Base-by-base conservation (phyloP, 2,888 invertebrate species). In the Drepana falcataria region DNA sequence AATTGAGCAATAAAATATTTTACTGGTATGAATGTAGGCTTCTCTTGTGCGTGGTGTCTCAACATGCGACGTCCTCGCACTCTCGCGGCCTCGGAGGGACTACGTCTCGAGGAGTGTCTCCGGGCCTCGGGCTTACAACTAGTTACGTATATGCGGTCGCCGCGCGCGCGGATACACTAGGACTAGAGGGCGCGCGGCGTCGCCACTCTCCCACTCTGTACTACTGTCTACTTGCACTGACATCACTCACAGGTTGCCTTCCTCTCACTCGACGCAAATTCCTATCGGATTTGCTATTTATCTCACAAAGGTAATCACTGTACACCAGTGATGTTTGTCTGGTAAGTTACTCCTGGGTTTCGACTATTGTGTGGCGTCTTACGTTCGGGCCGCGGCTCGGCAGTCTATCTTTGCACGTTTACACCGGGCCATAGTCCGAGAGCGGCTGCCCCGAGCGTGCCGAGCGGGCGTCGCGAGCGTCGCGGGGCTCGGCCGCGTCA, bases 351-450 rank as follows among this genome's bases (percentile, higher is more conserved):
- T 21, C 21, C 21, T 21, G 21, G 21, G 21, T 21, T 21, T 21
- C 21, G 21, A 21, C 21, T 21, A 21, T 1, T 21, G 21, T 21
- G 21, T 21, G 21, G 21, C 21, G 21, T 62, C 61, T 47, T 44
- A 44, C 9, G 44, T 9, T 9, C 21, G 33, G 21, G 47, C 47
- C 51, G 34, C 21, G 21, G 53, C 21, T 37, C 49, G 53, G 21
- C 48, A 53, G 35, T 4, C 48, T 37, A 51, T 34, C 54, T 37
- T 35, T n/a, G 35, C 35, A 55, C 35, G 59, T 54, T 68, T 81
- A 87, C 52, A 90, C 89, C 35, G 90, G 90, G 2, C 89, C 90
- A 77, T 89, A 90, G 82, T 89, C 89, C 48, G 89, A 87, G 55
- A 87, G 87, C 63, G 88, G 88, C 69, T 87, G 87, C 0, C 64